Conservation (phyloP, 2,797 vertebrate species). For the Myotis findleyi region DNA sequence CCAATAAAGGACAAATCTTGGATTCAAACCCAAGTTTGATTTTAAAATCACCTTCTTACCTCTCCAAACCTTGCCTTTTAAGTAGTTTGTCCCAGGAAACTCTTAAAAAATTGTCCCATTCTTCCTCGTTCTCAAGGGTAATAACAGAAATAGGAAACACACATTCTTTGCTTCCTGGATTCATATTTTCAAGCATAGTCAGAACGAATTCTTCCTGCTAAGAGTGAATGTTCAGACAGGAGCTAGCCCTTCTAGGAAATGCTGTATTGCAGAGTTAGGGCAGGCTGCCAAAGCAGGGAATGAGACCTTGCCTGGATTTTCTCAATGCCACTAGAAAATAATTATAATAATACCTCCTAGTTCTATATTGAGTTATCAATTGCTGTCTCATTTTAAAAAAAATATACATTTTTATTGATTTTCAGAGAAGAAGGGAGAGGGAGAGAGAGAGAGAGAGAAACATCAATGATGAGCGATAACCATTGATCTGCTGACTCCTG, state of each 20-base stretch:
- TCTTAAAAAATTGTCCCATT: not conserved
- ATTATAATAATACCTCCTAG: not conserved
- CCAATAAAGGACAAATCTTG: not conserved
- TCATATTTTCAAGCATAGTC: conserved; percentile 16
- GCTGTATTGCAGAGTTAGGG: conserved; percentile 18
- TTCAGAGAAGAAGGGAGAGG: too few species aligned
- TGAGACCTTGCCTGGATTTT: conserved; percentile 50
- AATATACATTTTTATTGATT: too few species aligned
- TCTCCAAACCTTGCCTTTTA: not conserved
- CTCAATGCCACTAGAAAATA: not conserved
- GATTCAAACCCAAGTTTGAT: not conserved
- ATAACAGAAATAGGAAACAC: not conserved
- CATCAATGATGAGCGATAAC: too few species aligned
- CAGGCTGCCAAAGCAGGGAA: not conserved
- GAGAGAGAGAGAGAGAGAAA: too few species aligned
- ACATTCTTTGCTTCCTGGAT: not conserved
- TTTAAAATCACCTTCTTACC: not conserved
- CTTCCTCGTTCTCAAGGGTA: not conserved
- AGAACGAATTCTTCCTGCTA: conserved; percentile 19
- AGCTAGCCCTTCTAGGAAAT: conserved; percentile 35
- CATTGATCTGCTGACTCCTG: too few species aligned
- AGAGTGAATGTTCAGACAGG: not conserved
- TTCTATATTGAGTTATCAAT: not conserved
- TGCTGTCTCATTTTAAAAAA: not conserved
- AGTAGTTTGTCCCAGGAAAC: not conserved